Evolutionary conservation across 2,888 invertebrate species (phyloP), one percentile per base, ranked within the genome.

Genomic region (Metellina segmentata): DNA sequence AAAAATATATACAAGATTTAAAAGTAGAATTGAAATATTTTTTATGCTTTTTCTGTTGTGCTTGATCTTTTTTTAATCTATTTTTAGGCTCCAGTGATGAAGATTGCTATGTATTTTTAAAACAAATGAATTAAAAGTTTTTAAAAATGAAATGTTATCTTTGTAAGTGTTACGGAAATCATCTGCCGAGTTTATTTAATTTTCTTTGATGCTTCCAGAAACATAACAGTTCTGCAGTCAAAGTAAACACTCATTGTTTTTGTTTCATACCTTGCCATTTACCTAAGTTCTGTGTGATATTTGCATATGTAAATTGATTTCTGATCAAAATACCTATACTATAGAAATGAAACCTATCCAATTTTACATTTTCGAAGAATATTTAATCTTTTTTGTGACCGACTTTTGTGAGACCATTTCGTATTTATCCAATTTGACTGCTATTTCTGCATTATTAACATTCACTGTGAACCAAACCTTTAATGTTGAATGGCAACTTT

Each of bases 41-140:
- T 19, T 49, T 49, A 82, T 71, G 20, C 20, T 19, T 20, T 16
- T 7, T 19, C 49, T 70, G 0, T 34, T 51, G 13, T 79, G 7
- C 49, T 34, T 34, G 19, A 75, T 69, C 16, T 70, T 48, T 52
- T 79, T 72, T 72, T 61, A 16, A 34, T 81, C 34, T 34, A 9
- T 61, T 81, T 81, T 13, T 48, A 88, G 88, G 88, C n/a, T 69
- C 81, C 16, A 72, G 81, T 75, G 88, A 88, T 6, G 88, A 88
- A 69, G 72, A 74, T 8, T 88, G 74, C 69, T 88, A 53, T 70
- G 81, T 88, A 7, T 75, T 81, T 81, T 74, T 81, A 61, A 88
- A 75, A 75, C 88, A 88, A 69, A 81, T 81, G 77, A 19, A 61
- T 61, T 61, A 61, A 9, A 61, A 5, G 61, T 61, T 61, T 61